Percentiles rank a stretch among this genome's conserved stretches.
Evolutionary conservation across 2,797 vertebrate species (phyloP).

Genomic region (Atherinosoma microstoma): DNA sequence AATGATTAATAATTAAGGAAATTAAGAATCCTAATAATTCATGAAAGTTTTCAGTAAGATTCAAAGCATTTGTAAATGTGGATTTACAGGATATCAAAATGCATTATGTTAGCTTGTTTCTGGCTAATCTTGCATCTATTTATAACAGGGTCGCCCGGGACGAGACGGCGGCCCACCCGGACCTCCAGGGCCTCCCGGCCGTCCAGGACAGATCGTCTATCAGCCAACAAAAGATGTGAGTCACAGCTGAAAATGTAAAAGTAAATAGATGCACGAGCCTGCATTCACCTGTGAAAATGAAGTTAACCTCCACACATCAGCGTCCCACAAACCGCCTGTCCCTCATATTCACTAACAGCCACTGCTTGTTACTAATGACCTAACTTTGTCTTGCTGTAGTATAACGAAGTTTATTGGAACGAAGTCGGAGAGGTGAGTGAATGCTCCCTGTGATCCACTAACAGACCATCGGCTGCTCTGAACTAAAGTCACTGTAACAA

Average conservation of each 20-base stretch:
- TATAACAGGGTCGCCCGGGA: conserved; percentile 87
- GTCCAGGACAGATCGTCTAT: conserved; percentile 83
- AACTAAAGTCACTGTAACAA: not conserved
- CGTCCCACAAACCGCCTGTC: conserved; percentile 11
- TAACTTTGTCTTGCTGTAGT: conserved; percentile 75
- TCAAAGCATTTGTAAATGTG: too few species aligned
- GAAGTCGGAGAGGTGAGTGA: conserved; percentile 75
- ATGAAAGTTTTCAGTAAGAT: too few species aligned
- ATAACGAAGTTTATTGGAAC: conserved; percentile 68
- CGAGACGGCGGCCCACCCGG: conserved; percentile 87
- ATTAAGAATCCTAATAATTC: too few species aligned
- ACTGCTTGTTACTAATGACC: conserved; percentile 65
- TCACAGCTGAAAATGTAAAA: not conserved
- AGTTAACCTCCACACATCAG: conserved; percentile 3
- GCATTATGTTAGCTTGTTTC: not conserved
- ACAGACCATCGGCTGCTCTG: conserved; percentile 8
- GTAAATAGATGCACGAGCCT: not conserved
- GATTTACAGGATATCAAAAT: too few species aligned
- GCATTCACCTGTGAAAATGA: not conserved
- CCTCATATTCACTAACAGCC: conserved; percentile 58
- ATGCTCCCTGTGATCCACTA: conserved; percentile 6
- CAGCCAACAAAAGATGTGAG: conserved; percentile 70
- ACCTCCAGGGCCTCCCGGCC: conserved; percentile 89
- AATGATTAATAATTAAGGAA: too few species aligned
- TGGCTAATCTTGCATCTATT: not conserved